Conservation (phyloP, 2,797 vertebrate genomes). For the Urophycis tenuis region DNA sequence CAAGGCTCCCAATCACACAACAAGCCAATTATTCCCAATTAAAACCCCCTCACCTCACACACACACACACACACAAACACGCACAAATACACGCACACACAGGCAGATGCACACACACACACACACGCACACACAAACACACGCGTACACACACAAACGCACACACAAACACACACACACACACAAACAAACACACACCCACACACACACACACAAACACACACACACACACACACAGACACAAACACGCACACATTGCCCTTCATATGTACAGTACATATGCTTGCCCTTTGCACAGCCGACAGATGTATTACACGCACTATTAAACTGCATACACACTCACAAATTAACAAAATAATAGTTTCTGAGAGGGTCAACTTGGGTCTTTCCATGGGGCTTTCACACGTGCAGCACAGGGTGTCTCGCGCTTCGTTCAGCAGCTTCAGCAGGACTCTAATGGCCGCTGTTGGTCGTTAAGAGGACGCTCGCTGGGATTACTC, state of each 20-base stretch:
- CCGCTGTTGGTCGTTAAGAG: neutral
- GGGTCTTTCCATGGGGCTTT: neutral
- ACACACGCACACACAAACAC: neutral
- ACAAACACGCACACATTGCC: neutral
- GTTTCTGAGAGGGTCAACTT: neutral
- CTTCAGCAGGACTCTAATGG: neutral
- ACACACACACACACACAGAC: neutral
- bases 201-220: neutral
- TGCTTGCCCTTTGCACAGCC: neutral
- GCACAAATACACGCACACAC: neutral
- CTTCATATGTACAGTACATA: neutral
- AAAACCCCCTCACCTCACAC: neutral
- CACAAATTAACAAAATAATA: neutral
- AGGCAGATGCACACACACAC: neutral
- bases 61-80: neutral
- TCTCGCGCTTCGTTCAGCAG: neutral
- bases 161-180: too few relatives aligned
- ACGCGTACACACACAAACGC: neutral
- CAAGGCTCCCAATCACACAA: neutral
- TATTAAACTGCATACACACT: neutral
- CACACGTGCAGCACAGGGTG: neutral
- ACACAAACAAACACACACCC: too few relatives aligned
- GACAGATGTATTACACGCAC: neutral
- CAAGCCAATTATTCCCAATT: conserved; percentile 2
- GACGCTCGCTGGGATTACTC: neutral